Percentiles rank a stretch among this genome's conserved stretches.
Evolutionary conservation across 1,140 invertebrate genomes (phyloP).

Genomic region (Atta cephalotes): DNA sequence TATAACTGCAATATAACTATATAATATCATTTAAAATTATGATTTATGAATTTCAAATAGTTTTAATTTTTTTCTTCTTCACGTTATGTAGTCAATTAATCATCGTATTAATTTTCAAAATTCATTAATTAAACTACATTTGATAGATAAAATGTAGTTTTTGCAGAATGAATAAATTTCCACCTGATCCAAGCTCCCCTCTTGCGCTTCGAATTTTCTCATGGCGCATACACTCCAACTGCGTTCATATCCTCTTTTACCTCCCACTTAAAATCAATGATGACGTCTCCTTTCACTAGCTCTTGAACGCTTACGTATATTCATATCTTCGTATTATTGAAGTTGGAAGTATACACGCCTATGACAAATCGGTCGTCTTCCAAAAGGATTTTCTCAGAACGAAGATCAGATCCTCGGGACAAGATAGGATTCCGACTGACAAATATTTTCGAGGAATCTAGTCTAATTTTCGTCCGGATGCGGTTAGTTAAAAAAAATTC

Average conservation of each 20-base stretch:
- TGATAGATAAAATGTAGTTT: neutral
- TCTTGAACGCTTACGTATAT: conserved; percentile 58
- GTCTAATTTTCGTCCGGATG: neutral
- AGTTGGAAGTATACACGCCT: conserved; percentile 10
- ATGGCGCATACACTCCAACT: neutral
- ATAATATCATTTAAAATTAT: neutral
- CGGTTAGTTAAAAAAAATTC: neutral
- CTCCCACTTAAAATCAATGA: conserved; percentile 51
- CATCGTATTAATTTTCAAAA: neutral
- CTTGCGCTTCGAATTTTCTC: conserved; percentile 11
- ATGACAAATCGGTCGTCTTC: neutral
- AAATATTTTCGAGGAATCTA: conserved; percentile 45
- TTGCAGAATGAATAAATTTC: neutral
- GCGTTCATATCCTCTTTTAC: conserved; percentile 21
- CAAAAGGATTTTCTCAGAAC: conserved; percentile 42
- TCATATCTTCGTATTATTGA: conserved; percentile 4
- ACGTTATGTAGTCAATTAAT: neutral
- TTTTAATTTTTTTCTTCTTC: neutral
- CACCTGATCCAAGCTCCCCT: neutral
- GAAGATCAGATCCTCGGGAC: neutral
- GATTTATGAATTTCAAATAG: neutral
- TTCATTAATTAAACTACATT: neutral
- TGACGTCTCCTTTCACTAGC: conserved; percentile 67
- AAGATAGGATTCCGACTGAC: conserved; percentile 17
- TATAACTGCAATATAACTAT: too few relatives aligned